phyloP scores from a whole-genome alignment of 2,797 vertebrate genomes.

The Novumbra hubbsi region DNA sequence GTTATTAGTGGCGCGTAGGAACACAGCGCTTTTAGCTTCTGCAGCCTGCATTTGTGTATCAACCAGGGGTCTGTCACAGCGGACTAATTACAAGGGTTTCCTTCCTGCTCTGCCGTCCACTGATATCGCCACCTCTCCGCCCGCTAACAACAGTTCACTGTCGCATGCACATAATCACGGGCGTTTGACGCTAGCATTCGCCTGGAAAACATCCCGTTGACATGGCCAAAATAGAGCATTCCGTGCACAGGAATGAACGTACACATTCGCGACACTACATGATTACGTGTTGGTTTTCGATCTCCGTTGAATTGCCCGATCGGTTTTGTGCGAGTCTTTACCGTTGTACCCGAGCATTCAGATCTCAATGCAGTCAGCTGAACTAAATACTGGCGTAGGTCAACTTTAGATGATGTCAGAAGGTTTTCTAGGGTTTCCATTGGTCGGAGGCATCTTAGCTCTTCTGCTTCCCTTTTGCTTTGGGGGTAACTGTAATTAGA shows the following conservation, averaged over 20 bases:
- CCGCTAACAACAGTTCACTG: constrained; percentile 42
- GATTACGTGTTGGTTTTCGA: neutral
- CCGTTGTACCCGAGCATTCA: too few species aligned
- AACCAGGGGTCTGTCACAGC: constrained; percentile 55
- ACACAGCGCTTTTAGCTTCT: constrained; percentile 19
- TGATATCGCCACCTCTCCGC: constrained; percentile 55
- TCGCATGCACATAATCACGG: neutral
- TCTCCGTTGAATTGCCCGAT: too few species aligned
- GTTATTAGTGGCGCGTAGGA: neutral
- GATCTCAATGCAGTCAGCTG: too few species aligned
- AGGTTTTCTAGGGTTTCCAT: neutral
- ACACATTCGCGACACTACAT: neutral
- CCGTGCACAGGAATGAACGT: too few species aligned
- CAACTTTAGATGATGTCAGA: neutral
- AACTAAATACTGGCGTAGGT: too few species aligned
- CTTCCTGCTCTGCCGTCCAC: constrained; percentile 56
- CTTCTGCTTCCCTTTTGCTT: neutral
- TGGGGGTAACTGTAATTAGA: neutral
- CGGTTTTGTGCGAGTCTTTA: too few species aligned
- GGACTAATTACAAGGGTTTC: constrained; percentile 58
- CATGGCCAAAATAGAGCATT: neutral
- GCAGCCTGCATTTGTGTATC: constrained; percentile 49
- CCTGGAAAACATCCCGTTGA: neutral
- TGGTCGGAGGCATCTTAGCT: neutral
- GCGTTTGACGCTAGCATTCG: neutral